Evolutionary conservation across 2,797 vertebrate species (phyloP).

Genomic region (Enteromius argenteus): DNA sequence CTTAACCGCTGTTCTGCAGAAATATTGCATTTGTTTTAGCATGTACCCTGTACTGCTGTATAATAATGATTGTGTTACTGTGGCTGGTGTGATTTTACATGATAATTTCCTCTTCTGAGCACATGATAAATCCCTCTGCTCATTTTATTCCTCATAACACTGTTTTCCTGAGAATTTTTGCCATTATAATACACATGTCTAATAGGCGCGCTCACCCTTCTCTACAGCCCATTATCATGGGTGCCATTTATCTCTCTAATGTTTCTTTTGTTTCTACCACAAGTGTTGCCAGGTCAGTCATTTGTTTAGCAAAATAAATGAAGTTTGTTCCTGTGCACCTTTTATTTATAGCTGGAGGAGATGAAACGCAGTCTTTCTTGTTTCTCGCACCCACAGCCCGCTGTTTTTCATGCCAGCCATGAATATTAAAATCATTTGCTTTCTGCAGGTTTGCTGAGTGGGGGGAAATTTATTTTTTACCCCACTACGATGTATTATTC

Average conservation of each 20-base stretch:
- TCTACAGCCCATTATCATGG: constrained; percentile 40
- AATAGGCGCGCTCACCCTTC: constrained; percentile 38
- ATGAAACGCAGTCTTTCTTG: constrained; percentile 74
- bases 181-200: constrained; percentile 45
- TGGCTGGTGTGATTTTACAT: not conserved
- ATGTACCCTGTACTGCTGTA: not conserved
- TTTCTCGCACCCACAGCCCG: constrained; percentile 78
- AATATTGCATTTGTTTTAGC: constrained; percentile 9
- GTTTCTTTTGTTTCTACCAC: constrained; percentile 47
- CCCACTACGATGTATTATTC: constrained; percentile 88
- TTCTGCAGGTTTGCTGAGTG: constrained; percentile 84
- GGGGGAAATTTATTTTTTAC: constrained; percentile 86
- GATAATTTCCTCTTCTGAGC: constrained; percentile 40
- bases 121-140: constrained; percentile 33
- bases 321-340: constrained; percentile 54
- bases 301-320: constrained; percentile 64
- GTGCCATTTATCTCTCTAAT: constrained; percentile 42
- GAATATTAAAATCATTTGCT: constrained; percentile 88
- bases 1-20: not conserved
- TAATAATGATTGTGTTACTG: not conserved
- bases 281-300: constrained; percentile 59
- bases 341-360: constrained; percentile 68
- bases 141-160: constrained; percentile 21
- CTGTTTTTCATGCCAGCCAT: constrained; percentile 73
- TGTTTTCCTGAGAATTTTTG: constrained; percentile 39